Base-by-base conservation (phyloP, 37 sponge, comb jelly and placozoan genomes). In the Spongilla lacustris region DNA sequence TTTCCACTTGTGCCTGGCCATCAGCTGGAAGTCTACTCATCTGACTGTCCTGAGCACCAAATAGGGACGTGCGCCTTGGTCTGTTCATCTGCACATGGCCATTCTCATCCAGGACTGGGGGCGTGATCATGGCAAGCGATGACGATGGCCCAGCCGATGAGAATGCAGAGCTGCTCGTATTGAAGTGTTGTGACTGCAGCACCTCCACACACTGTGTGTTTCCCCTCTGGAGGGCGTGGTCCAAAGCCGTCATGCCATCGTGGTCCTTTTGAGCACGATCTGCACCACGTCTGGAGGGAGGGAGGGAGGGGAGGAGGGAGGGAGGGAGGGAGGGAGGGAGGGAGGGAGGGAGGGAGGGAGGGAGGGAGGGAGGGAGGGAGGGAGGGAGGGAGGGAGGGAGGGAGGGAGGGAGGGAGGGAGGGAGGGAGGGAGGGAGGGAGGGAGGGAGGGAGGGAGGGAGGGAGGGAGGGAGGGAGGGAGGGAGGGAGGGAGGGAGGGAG, bases 211-310 rank as follows among this genome's bases (percentile, higher is more conserved):
- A 94, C 29, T 94, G 79, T 0, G 68, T 49, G 80, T 90, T 82
- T 29, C 85, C 84, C 30, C 94, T 81, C 72, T 86, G 81, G 50
- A 85, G 72, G n/a, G 97, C 94, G 83, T 96, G 85, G 75, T 93
- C 92, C 17, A 94, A 36, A 32, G 97, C 87, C 21, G 91, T 89
- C 79, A 85, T 75, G 23, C 81, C 91, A 49, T 83, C 66, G 26
- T 76, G 46, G 79, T 96, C 96, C 36, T 41, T 80, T 71, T 48
- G 72, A 0, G 49, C 36, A 30, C 88, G 74, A 41, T 95, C 90
- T 4, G 93, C 92, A 22, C 92, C 92, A 24, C 88, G 69, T 71
- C 96, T 94, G 23, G 34, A 30, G 10, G 24, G 21, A 19, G 2
- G 30, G n/a, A n/a, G n/a, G n/a, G n/a, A n/a, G n/a, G n/a, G n/a